phyloP scores from a whole-genome alignment of 1,140 invertebrate genomes.

The Rhagoletis pomonella region DNA sequence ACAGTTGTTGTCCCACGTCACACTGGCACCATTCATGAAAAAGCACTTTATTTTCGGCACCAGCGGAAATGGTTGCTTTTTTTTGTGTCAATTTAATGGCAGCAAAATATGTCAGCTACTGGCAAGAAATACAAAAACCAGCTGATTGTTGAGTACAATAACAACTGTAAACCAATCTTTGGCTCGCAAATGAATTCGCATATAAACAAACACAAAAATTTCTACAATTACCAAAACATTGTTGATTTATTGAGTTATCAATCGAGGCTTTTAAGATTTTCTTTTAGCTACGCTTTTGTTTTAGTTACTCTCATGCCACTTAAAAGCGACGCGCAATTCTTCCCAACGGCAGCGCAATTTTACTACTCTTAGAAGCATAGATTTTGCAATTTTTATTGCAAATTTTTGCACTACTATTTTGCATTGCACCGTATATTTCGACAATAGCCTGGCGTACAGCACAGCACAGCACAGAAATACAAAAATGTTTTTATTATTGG shows the following conservation, averaged over 20 bases:
- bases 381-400: not conserved
- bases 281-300: not conserved
- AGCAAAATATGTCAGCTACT: not conserved
- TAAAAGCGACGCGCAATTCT: no score
- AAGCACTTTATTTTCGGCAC: not conserved
- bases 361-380: not conserved
- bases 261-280: not conserved
- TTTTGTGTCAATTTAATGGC: not conserved
- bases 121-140: not conserved
- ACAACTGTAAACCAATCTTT: not conserved
- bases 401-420: not conserved
- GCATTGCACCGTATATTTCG: not conserved
- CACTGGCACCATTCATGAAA: not conserved
- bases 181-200: not conserved
- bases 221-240: not conserved
- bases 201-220: not conserved
- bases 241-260: not conserved
- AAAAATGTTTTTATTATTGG: slow-evolving; percentile 13
- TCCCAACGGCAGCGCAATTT: not conserved
- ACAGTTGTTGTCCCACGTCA: not conserved
- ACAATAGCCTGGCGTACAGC: not conserved
- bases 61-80: slow-evolving; percentile 4
- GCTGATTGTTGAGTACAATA: not conserved
- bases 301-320: not conserved
- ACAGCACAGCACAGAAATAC: not conserved